Evolutionary conservation across 2,797 vertebrate genomes (phyloP).

Genomic region (Coregonus sp.): DNA sequence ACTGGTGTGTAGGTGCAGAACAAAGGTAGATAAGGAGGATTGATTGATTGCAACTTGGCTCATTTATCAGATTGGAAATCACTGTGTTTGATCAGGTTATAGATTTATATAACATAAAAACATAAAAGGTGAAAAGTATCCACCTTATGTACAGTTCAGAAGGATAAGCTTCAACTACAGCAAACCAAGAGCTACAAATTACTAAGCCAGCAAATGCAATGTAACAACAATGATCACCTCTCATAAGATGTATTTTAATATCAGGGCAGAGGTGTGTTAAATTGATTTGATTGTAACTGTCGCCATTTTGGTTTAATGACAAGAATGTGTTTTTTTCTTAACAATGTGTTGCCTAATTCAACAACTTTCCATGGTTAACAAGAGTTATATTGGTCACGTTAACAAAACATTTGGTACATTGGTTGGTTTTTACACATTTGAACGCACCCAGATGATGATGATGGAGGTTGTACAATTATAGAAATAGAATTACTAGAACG

Average conservation of each 20-base stretch:
- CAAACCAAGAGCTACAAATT: constrained; percentile 3
- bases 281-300: background rate
- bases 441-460: background rate
- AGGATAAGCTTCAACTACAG: background rate
- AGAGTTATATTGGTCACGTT: background rate
- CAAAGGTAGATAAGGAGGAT: background rate
- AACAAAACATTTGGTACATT: background rate
- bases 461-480: constrained; percentile 17
- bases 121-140: background rate
- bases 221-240: background rate
- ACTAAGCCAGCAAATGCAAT: constrained; percentile 13
- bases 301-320: constrained; percentile 9
- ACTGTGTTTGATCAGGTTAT: constrained; percentile 10
- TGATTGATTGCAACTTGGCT: background rate
- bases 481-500: background rate
- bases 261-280: background rate
- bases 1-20: background rate
- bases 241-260: background rate
- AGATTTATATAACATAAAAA: constrained; percentile 9
- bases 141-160: background rate
- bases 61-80: constrained; percentile 13
- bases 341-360: background rate
- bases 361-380: constrained; percentile 1
- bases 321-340: constrained; percentile 3
- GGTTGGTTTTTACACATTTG: background rate